Evolutionary conservation across 2,888 invertebrate species (phyloP).

Genomic region (Lithophane socia): DNA sequence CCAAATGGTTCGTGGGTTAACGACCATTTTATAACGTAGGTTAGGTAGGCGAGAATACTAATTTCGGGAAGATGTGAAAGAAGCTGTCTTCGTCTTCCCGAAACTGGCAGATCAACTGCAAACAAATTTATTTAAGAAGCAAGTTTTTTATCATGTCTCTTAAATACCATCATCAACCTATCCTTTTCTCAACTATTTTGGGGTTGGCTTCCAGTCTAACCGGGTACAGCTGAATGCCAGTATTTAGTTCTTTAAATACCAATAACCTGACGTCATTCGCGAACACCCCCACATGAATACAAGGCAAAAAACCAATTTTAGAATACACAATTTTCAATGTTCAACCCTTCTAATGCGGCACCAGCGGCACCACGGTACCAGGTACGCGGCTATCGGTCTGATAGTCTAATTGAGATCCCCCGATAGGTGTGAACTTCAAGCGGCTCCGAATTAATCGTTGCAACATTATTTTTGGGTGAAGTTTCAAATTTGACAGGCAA

Average conservation of each 20-base stretch:
- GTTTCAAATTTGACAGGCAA: conserved; percentile 69
- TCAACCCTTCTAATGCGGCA: conserved; percentile 61
- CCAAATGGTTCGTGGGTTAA: background rate
- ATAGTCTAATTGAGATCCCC: conserved; percentile 70
- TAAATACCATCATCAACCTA: background rate
- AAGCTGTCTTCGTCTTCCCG: too few species aligned
- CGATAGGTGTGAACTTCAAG: conserved; percentile 74
- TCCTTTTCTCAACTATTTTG: background rate
- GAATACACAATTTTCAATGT: conserved; percentile 50
- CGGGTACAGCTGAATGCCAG: background rate
- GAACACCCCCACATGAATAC: conserved; percentile 7
- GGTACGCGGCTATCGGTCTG: conserved; percentile 63
- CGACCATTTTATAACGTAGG: background rate
- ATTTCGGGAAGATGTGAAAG: background rate
- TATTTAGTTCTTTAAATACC: background rate
- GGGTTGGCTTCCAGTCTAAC: background rate
- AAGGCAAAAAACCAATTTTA: conserved; percentile 60
- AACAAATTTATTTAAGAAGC: background rate
- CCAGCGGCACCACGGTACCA: conserved; percentile 67
- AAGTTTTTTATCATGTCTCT: background rate
- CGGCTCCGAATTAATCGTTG: conserved; percentile 60
- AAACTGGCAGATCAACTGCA: background rate
- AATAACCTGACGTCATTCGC: conserved; percentile 18
- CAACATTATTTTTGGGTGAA: conserved; percentile 66
- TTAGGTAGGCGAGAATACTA: background rate